These are phyloP conservation scores for Chondrilla cf. caribensis DNA, from an alignment of 37 sponge, comb jelly and placozoan genomes.

Conservation along the genomic window DNA sequence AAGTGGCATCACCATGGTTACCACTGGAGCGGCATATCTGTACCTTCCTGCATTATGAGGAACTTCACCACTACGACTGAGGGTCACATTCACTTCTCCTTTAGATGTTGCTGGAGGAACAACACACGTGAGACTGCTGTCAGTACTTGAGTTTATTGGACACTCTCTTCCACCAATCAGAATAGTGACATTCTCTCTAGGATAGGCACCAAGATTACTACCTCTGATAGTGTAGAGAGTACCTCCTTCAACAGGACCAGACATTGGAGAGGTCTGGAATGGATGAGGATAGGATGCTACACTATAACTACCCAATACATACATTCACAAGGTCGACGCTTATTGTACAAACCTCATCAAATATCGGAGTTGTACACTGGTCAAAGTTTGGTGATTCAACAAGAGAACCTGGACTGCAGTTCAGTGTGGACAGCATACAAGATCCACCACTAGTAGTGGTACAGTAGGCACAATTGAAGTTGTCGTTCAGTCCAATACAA, in stretches of 20 bases:
- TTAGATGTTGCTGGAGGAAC: background rate
- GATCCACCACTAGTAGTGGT: background rate
- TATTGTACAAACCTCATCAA: background rate
- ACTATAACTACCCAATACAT: too few relatives aligned
- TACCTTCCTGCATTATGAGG: background rate
- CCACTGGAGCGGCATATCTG: constrained; percentile 31
- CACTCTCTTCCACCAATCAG: constrained; percentile 46
- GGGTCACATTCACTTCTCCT: background rate
- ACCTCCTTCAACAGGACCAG: constrained; percentile 80
- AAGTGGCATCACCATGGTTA: constrained; percentile 40
- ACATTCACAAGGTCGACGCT: background rate
- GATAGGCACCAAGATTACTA: constrained; percentile 60
- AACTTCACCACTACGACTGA: background rate
- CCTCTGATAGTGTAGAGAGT: constrained; percentile 71
- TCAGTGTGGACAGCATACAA: background rate
- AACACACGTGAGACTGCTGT: background rate
- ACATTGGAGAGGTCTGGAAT: constrained; percentile 45
- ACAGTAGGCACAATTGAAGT: constrained; percentile 64
- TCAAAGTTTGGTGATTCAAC: background rate
- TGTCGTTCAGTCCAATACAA: constrained; percentile 57
- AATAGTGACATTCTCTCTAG: constrained; percentile 44
- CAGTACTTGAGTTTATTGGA: background rate
- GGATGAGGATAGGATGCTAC: background rate
- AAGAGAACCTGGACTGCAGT: background rate
- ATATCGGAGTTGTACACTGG: constrained; percentile 4